Conservation (phyloP, 1,140 invertebrate genomes). For the Drosophila suzukii region DNA sequence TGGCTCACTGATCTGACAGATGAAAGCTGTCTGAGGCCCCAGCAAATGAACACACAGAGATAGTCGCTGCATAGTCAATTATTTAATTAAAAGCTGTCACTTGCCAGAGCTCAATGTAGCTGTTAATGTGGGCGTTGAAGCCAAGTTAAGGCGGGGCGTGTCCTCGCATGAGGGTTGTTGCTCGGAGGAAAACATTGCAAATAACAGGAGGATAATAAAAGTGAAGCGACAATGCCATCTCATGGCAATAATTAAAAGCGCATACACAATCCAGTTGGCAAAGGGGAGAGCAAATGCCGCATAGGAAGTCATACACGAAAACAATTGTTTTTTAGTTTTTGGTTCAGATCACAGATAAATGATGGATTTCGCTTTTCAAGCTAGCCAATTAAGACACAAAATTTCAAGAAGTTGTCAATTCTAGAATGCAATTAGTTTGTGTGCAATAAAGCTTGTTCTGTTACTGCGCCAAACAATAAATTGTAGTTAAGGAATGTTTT, state of each 20-base stretch:
- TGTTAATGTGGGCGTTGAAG: constrained; percentile 51
- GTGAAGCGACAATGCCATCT: constrained; percentile 36
- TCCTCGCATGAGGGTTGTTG: not conserved
- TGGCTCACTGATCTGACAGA: constrained; percentile 52
- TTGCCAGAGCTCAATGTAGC: constrained; percentile 43
- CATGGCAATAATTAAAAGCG: constrained; percentile 74
- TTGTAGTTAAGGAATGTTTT: too few species aligned
- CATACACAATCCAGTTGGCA: constrained; percentile 44
- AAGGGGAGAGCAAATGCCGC: constrained; percentile 21
- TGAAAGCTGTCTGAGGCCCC: constrained; percentile 40
- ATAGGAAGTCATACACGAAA: constrained; percentile 2
- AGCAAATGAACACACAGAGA: constrained; percentile 31
- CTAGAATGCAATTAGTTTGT: not conserved
- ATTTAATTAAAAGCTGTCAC: constrained; percentile 80
- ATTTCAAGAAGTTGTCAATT: not conserved
- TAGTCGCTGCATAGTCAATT: constrained; percentile 59
- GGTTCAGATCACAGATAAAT: not conserved
- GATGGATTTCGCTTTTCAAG: not conserved
- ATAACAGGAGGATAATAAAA: constrained; percentile 48
- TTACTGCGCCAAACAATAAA: too few species aligned
- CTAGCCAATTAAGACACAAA: not conserved
- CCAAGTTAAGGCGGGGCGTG: constrained; percentile 15
- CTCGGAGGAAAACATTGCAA: constrained; percentile 19
- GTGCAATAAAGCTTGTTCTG: not conserved
- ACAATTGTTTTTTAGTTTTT: not conserved